Evolutionary conservation across 2,888 invertebrate genomes (phyloP), one percentile per base, ranked within the genome.

Genomic region (Stenurella melanura): DNA sequence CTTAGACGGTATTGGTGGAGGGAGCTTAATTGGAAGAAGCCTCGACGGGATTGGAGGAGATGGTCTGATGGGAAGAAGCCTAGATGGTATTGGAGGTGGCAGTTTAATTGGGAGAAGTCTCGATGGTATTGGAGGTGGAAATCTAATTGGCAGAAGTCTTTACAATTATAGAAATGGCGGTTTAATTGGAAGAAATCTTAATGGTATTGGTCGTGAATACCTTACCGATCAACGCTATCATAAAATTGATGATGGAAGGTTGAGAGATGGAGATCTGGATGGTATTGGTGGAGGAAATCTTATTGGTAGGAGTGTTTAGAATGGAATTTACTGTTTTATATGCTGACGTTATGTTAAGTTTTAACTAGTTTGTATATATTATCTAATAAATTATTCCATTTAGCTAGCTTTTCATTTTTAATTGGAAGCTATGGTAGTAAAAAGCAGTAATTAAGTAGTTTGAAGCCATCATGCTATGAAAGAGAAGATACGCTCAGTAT

Each of bases 211-310:
- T 2, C 26, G n/a, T 50, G 58, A 11, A 15, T 11, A 18, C 21
- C 21, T 58, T 4, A 9, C 21, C 0, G 58, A 21, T 12, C 19
- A 11, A 11, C 18, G 19, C 1, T 15, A 21, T 50, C 3, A 50
- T 15, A 50, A n/a, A 15, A 50, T 6, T n/a, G n/a, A n/a, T 6
- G 50, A 5, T n/a, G 50, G 50, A 50, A 50, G n/a, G 1, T 12
- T 50, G 6, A n/a, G 0, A 0, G 15, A 15, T 81, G 4, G 30
- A 66, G 74, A 54, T 63, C 34, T 80, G 34, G 81, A 82, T 64
- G 73, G 68, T n/a, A 81, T 84, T n/a, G 84, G 83, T 18, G 83
- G 82, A n/a, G 81, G 81, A 15, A 75, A 76, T 69, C 70, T 83
- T 38, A 63, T 64, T 63, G 82, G 81, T 50, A 54, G 70, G 21